phyloP scores from a whole-genome alignment of 1,140 invertebrate species.

The Diprion similis region DNA sequence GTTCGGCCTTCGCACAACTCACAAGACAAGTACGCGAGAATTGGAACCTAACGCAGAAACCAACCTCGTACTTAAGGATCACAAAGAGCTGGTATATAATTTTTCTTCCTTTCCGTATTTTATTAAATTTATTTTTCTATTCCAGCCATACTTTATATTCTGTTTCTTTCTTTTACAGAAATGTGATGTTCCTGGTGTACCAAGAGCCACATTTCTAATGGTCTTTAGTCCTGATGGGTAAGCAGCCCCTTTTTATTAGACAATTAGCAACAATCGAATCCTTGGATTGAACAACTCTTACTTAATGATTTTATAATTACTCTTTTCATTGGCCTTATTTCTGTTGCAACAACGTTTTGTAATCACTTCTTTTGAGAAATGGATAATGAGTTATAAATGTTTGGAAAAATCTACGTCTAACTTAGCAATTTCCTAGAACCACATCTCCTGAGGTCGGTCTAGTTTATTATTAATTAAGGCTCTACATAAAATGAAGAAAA shows the following conservation, averaged over 20 bases:
- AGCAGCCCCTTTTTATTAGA: constrained; percentile 39
- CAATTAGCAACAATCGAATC: no score
- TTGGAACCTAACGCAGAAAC: constrained; percentile 63
- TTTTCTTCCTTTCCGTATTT: constrained; percentile 29
- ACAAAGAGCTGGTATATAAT: constrained; percentile 61
- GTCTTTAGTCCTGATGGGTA: constrained; percentile 87
- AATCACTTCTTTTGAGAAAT: neutral
- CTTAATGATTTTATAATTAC: constrained; percentile 22
- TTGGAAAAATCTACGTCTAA: no score
- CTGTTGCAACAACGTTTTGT: constrained; percentile 10
- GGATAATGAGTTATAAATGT: constrained; percentile 24
- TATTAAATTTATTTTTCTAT: constrained; percentile 7
- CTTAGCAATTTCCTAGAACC: no score
- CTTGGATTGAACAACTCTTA: constrained; percentile 3
- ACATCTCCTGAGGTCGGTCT: no score
- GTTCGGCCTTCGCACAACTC: constrained; percentile 43
- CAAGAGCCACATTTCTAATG: constrained; percentile 83
- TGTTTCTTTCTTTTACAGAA: constrained; percentile 60
- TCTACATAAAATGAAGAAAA: no score
- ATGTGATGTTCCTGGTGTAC: constrained; percentile 77
- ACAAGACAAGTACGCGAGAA: constrained; percentile 46
- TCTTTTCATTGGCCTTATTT: neutral
- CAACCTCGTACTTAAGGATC: constrained; percentile 60
- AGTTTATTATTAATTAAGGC: no score
- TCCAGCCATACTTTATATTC: constrained; percentile 17